A percentile compares a stretch with the other conserved stretches of the same genome.
phyloP scores from a whole-genome alignment of 1,140 invertebrate genomes.

The Leptestheria dahalacensis region DNA sequence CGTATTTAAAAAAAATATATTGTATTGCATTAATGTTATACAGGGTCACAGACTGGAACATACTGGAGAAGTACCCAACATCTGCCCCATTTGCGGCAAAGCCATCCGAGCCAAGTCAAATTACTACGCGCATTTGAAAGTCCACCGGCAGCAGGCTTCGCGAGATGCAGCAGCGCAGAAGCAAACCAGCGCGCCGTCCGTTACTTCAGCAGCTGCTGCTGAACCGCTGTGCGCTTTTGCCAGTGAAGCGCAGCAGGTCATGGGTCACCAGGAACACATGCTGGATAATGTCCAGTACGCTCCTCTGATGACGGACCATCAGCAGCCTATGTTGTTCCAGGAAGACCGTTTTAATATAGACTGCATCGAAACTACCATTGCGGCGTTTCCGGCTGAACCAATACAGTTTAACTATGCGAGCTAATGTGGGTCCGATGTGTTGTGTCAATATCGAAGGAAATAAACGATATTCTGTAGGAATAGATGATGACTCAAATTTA shows the following conservation, averaged over 20 bases:
- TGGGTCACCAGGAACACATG: too few species aligned
- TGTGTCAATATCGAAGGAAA: too few species aligned
- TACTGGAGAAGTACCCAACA: constrained; percentile 25
- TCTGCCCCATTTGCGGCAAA: constrained; percentile 23
- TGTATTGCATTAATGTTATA: too few species aligned
- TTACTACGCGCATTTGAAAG: constrained; percentile 22
- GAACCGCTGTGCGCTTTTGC: too few species aligned
- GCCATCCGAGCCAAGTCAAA: constrained; percentile 21
- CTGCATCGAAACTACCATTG: neutral
- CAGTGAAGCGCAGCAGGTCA: too few species aligned
- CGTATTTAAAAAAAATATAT: too few species aligned
- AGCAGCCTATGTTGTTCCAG: neutral
- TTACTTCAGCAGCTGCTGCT: neutral
- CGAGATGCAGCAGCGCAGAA: neutral
- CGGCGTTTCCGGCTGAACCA: neutral
- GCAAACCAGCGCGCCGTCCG: neutral
- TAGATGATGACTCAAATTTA: too few species aligned
- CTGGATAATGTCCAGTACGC: too few species aligned
- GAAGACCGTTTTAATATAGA: neutral
- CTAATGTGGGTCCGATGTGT: too few species aligned
- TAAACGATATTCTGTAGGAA: too few species aligned
- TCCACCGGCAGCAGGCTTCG: constrained; percentile 17
- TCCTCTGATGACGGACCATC: neutral
- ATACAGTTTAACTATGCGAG: neutral
- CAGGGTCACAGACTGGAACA: constrained; percentile 21